Evolutionary conservation across 2,888 invertebrate genomes (phyloP).

Genomic region (Eurytoma californica): DNA sequence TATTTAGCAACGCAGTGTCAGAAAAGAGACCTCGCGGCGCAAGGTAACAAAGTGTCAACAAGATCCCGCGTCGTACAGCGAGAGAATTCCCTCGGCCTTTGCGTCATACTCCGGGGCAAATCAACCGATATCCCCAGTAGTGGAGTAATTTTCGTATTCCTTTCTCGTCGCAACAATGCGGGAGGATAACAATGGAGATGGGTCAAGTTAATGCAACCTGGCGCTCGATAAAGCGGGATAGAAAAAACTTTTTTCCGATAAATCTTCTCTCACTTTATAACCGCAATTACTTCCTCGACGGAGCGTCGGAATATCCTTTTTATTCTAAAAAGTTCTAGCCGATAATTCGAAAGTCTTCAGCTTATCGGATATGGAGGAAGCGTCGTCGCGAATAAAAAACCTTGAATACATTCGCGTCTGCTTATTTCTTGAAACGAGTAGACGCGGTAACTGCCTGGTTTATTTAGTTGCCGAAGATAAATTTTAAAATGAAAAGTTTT

Average conservation of each 20-base stretch:
- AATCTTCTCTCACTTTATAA: slow-evolving; percentile 3
- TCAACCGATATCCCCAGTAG: slow-evolving; percentile 16
- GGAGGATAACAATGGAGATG: slow-evolving; percentile 2
- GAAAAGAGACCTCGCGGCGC: neutral
- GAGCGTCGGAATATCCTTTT: too few relatives aligned
- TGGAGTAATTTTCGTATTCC: slow-evolving; percentile 19
- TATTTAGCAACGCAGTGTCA: neutral
- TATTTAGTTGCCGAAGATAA: too few relatives aligned
- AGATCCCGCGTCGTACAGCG: neutral
- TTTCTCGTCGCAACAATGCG: slow-evolving; percentile 17
- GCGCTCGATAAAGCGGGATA: neutral
- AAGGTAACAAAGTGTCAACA: neutral
- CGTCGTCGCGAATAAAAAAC: too few relatives aligned
- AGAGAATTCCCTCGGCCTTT: neutral
- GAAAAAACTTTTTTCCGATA: slow-evolving; percentile 20
- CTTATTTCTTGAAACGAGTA: too few relatives aligned
- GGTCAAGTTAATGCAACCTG: slow-evolving; percentile 33
- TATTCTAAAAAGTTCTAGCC: too few relatives aligned
- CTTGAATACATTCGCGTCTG: too few relatives aligned
- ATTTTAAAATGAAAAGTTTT: too few relatives aligned
- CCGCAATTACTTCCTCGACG: neutral
- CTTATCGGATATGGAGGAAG: too few relatives aligned
- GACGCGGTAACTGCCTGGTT: too few relatives aligned
- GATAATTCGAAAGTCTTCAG: too few relatives aligned
- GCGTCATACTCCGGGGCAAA: neutral